phyloP scores from a whole-genome alignment of 2,797 vertebrate species.

The Buphagus erythrorhynchus region DNA sequence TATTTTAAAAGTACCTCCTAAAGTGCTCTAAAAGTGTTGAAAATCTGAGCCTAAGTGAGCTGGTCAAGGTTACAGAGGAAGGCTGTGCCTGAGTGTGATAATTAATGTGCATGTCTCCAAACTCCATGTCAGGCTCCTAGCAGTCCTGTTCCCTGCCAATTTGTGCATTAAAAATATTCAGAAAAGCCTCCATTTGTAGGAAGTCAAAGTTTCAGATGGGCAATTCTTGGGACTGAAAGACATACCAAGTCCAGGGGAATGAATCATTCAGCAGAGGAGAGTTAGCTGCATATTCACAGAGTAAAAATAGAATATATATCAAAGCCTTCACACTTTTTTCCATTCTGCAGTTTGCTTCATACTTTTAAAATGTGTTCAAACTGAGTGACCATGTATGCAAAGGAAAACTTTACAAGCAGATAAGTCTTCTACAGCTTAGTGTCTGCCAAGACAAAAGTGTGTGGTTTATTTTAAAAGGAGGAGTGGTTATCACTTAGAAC shows the following conservation, averaged over 20 bases:
- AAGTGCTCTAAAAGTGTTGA: background rate
- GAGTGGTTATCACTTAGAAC: constrained; percentile 43
- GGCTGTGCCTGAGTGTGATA: background rate
- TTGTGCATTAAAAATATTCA: background rate
- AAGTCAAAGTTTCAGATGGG: background rate
- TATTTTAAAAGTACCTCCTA: background rate
- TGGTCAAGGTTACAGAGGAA: background rate
- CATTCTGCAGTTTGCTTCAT: constrained; percentile 2
- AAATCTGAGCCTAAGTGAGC: background rate
- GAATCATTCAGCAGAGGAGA: background rate
- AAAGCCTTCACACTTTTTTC: constrained; percentile 26
- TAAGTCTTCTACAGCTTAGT: constrained; percentile 51
- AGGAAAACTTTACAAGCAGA: constrained; percentile 64
- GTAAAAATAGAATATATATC: background rate
- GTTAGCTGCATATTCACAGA: background rate
- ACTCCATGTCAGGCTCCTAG: background rate
- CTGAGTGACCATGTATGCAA: background rate
- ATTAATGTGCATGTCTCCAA: fast-evolving
- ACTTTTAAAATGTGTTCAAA: constrained; percentile 32
- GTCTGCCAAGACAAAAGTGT: constrained; percentile 40
- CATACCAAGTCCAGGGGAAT: background rate
- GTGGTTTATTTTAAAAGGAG: constrained; percentile 61
- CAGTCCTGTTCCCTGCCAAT: background rate
- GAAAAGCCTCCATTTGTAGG: background rate
- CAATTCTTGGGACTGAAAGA: background rate